Evolutionary conservation across 2,888 invertebrate species (phyloP).

Genomic region (Lasius platythorax): DNA sequence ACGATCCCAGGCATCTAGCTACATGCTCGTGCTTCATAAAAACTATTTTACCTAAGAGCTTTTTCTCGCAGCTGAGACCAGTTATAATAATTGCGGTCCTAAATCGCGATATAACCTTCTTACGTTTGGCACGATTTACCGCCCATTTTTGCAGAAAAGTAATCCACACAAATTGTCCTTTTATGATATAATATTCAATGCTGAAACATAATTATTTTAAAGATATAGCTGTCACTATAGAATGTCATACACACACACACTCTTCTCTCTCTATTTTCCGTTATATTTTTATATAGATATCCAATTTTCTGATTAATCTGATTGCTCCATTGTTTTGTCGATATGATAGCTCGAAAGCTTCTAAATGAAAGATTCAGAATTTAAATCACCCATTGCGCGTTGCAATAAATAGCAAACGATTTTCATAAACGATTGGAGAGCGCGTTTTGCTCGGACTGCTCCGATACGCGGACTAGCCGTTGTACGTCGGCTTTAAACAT

Average conservation of each 20-base stretch:
- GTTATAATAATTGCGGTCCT: constrained; percentile 53
- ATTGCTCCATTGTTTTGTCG: neutral
- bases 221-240: neutral
- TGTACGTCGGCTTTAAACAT: constrained; percentile 23
- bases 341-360: neutral
- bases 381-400: neutral
- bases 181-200: neutral
- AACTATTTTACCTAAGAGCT: constrained; percentile 41
- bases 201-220: neutral
- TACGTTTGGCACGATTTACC: neutral
- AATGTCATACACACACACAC: neutral
- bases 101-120: neutral
- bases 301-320: neutral
- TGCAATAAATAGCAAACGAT: neutral
- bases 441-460: neutral
- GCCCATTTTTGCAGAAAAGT: neutral
- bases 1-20: constrained; percentile 44
- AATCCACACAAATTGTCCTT: constrained; percentile 9
- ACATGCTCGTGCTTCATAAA: constrained; percentile 55
- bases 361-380: neutral
- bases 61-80: constrained; percentile 49
- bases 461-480: constrained; percentile 20
- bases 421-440: constrained; percentile 16
- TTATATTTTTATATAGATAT: neutral
- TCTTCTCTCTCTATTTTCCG: neutral